Conservation (phyloP, 2,888 invertebrate genomes). For the Penaeus monodon region DNA sequence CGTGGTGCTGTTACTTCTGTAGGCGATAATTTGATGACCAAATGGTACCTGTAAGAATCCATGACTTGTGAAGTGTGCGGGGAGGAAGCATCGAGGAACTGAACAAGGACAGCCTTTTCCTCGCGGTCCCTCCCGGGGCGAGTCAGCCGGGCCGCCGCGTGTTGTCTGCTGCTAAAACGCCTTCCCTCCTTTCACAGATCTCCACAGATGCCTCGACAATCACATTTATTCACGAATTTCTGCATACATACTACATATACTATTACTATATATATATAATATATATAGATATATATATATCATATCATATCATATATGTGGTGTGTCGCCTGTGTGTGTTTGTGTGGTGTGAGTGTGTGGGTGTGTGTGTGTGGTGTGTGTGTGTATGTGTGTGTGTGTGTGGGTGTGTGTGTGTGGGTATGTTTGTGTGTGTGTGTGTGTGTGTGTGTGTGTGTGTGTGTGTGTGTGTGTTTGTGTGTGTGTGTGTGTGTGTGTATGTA, state of each 20-base stretch:
- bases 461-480: no score
- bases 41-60: not conserved
- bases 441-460: no score
- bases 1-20: slow-evolving; percentile 38
- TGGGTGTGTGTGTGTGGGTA: not conserved
- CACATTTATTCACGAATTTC: no score
- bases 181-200: not conserved
- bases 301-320: slow-evolving; percentile 20
- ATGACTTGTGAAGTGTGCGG: not conserved
- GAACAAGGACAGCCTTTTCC: not conserved
- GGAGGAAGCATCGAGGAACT: not conserved
- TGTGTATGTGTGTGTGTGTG: slow-evolving; percentile 13
- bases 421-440: no score
- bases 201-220: not conserved
- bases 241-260: slow-evolving; percentile 1
- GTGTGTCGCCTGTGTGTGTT: not conserved
- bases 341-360: not conserved
- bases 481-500: no score
- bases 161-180: not conserved
- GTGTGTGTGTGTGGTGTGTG: not conserved
- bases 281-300: slow-evolving; percentile 23
- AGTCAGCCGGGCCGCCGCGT: not conserved
- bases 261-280: slow-evolving; percentile 19
- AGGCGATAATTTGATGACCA: slow-evolving; percentile 9
- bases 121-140: not conserved